Percentiles rank a stretch among this genome's conserved stretches.
Conservation (phyloP, 1,140 invertebrate species). For the Helicoverpa armigera region DNA sequence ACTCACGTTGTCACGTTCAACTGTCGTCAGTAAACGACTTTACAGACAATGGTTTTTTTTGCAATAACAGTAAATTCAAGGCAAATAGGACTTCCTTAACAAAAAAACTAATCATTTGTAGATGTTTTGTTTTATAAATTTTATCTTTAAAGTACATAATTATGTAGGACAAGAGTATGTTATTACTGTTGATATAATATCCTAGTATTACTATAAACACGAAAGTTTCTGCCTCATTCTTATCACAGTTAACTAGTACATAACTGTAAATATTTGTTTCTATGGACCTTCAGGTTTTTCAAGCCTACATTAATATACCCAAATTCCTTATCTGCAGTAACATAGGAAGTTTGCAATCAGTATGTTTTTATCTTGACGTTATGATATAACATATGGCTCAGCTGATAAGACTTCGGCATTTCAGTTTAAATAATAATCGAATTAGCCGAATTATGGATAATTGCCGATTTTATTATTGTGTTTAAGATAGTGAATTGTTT, state of each 20-base stretch:
- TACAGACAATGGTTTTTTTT: no score
- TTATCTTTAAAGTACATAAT: no score
- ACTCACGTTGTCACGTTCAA: no score
- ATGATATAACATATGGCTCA: constrained; percentile 17
- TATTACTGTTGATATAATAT: not conserved
- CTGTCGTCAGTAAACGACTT: no score
- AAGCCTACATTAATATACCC: not conserved
- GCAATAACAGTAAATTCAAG: no score
- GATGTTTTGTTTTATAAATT: no score
- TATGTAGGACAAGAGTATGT: not conserved
- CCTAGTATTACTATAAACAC: no score
- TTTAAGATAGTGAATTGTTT: constrained; percentile 3
- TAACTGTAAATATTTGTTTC: constrained; percentile 25
- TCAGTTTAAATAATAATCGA: constrained; percentile 7
- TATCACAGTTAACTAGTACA: not conserved
- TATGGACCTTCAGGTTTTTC: constrained; percentile 17
- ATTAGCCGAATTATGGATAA: constrained; percentile 27
- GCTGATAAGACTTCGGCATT: constrained; percentile 20
- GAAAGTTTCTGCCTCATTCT: not conserved
- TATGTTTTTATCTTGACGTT: constrained; percentile 19
- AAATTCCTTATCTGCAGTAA: constrained; percentile 9
- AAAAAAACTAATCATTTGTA: no score
- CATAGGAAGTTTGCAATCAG: constrained; percentile 12
- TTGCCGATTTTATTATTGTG: constrained; percentile 6
- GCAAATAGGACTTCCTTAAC: no score